Evolutionary conservation across 2,113 vertebrate genomes (phyloP).

Genomic region (Rhipidura dahli): DNA sequence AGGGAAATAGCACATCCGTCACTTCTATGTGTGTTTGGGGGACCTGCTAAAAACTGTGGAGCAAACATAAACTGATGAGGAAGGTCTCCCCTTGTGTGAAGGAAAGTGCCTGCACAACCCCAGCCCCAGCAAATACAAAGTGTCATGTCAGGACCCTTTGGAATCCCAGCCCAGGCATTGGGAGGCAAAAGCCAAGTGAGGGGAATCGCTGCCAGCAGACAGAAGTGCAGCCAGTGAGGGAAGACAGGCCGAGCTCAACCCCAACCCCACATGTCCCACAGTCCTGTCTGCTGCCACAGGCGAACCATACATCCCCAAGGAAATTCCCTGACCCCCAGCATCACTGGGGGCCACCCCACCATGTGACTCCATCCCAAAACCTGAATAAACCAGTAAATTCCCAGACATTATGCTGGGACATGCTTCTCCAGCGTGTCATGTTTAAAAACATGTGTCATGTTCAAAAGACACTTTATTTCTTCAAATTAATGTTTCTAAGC

Average conservation of each 20-base stretch:
- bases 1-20: rapidly evolving
- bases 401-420: background rate
- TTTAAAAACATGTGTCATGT: background rate
- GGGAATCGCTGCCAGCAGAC: background rate
- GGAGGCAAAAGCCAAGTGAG: background rate
- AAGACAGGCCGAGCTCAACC: background rate
- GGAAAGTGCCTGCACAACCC: background rate
- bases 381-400: background rate
- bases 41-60: background rate
- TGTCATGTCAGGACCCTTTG: background rate
- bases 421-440: background rate
- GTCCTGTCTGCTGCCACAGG: rapidly evolving
- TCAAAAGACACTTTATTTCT: background rate
- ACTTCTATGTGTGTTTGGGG: background rate
- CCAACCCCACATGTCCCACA: rapidly evolving
- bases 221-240: rapidly evolving
- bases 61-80: background rate
- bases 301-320: background rate
- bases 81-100: background rate
- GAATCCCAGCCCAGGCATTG: background rate
- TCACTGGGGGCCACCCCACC: background rate
- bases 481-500: background rate
- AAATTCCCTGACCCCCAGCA: background rate
- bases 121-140: background rate
- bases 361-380: background rate